Conservation (phyloP, 1,140 invertebrate species). For the Frieseomelitta varia region DNA sequence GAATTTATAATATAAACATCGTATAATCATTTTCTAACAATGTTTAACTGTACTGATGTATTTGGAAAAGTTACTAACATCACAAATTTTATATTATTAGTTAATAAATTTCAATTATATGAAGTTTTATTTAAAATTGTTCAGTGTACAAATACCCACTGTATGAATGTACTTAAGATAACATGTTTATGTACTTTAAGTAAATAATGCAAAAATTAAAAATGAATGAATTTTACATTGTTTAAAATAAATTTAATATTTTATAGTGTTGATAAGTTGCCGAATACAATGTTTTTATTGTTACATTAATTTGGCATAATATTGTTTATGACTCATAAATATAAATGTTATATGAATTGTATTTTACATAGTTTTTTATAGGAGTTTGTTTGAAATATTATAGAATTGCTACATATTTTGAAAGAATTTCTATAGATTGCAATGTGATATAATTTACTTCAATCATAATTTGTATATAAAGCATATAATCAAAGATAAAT, state of each 20-base stretch:
- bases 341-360: neutral
- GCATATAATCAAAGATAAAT: constrained; percentile 56
- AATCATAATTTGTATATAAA: constrained; percentile 39
- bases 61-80: no score
- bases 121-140: no score
- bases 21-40: no score
- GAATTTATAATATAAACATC: no score
- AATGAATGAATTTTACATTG: constrained; percentile 28
- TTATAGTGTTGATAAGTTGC: constrained; percentile 18
- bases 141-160: no score
- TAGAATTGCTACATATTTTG: constrained; percentile 4
- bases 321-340: constrained; percentile 13
- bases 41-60: no score
- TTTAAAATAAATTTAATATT: constrained; percentile 20
- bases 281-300: neutral
- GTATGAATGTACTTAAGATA: constrained; percentile 24
- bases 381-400: constrained; percentile 19
- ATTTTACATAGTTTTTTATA: constrained; percentile 13
- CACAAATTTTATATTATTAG: no score
- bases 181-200: constrained; percentile 32
- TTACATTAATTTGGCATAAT: neutral
- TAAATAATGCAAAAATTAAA: constrained; percentile 46
- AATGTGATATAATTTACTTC: constrained; percentile 14
- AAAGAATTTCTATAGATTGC: constrained; percentile 7
- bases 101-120: no score